A percentile compares a stretch with the other conserved stretches of the same genome.
phyloP scores from a whole-genome alignment of 2,888 invertebrate genomes.

The Oxycera nigricornis region DNA sequence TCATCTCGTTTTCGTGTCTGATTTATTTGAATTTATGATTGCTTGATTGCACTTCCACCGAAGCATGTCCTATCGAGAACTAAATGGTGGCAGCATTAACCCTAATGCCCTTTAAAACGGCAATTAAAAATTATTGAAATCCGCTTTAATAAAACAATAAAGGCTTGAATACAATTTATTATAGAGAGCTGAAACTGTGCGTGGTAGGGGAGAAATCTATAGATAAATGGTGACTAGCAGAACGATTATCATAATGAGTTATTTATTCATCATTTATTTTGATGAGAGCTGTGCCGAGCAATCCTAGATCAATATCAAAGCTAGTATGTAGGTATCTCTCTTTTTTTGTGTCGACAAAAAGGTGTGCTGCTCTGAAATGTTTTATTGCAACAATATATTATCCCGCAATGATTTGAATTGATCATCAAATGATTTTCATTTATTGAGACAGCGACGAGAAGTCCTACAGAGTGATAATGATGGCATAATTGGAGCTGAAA shows the following conservation, averaged over 20 bases:
- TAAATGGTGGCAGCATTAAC: slow-evolving; percentile 24
- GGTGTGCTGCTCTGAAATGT: background rate
- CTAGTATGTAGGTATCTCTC: background rate
- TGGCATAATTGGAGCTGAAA: background rate
- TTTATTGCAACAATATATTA: background rate
- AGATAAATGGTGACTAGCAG: background rate
- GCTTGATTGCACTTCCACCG: slow-evolving; percentile 1
- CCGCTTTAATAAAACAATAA: slow-evolving; percentile 14
- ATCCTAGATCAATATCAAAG: background rate
- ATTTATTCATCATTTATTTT: slow-evolving; percentile 15
- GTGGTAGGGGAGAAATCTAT: too few relatives aligned
- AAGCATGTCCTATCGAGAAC: background rate
- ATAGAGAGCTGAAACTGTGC: background rate
- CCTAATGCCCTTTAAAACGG: slow-evolving; percentile 15
- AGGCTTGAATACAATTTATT: background rate
- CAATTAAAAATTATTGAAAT: slow-evolving; percentile 12
- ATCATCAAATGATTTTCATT: background rate
- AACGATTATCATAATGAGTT: slow-evolving; percentile 12
- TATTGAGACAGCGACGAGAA: background rate
- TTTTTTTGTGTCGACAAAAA: background rate
- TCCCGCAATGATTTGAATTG: background rate
- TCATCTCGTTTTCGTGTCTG: background rate
- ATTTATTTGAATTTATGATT: slow-evolving; percentile 26
- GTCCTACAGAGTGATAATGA: background rate
- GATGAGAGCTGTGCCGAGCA: background rate